Evolutionary conservation across 2,797 vertebrate species (phyloP).

Genomic region (Catostomus latipinnis): DNA sequence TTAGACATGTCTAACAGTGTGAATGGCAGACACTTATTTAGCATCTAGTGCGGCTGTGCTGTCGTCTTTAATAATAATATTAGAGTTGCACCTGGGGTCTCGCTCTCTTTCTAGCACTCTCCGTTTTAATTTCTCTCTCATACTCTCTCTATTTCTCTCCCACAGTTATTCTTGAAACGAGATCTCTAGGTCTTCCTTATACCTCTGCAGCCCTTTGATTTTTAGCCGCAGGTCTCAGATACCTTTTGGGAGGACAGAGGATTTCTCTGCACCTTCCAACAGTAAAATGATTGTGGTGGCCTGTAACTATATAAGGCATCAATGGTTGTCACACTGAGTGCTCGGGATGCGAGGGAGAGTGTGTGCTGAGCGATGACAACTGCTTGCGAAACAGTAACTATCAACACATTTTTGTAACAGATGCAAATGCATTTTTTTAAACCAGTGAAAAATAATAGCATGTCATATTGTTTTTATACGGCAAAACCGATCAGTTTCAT

Average conservation of each 20-base stretch:
- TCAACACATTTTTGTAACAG: slow-evolving; percentile 31
- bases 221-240: slow-evolving; percentile 81
- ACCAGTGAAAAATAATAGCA: too few species aligned
- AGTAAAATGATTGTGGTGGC: slow-evolving; percentile 78
- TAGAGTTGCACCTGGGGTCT: too few species aligned
- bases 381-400: slow-evolving; percentile 8
- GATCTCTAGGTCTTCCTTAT: slow-evolving; percentile 73
- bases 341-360: slow-evolving; percentile 48
- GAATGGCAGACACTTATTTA: too few species aligned
- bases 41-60: too few species aligned
- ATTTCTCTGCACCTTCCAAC: slow-evolving; percentile 76
- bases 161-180: slow-evolving; percentile 69
- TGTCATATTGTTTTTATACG: not conserved
- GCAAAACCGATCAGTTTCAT: not conserved
- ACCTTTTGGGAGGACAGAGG: slow-evolving; percentile 70
- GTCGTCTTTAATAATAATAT: too few species aligned
- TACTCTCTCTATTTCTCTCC: slow-evolving; percentile 63
- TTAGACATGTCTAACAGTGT: too few species aligned
- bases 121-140: slow-evolving; percentile 59
- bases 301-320: slow-evolving; percentile 76
- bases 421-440: not conserved
- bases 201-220: slow-evolving; percentile 79
- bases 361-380: slow-evolving; percentile 44
- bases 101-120: slow-evolving; percentile 38
- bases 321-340: slow-evolving; percentile 63